Evolutionary conservation across 2,888 invertebrate genomes (phyloP).

Genomic region (Conus canariensis): DNA sequence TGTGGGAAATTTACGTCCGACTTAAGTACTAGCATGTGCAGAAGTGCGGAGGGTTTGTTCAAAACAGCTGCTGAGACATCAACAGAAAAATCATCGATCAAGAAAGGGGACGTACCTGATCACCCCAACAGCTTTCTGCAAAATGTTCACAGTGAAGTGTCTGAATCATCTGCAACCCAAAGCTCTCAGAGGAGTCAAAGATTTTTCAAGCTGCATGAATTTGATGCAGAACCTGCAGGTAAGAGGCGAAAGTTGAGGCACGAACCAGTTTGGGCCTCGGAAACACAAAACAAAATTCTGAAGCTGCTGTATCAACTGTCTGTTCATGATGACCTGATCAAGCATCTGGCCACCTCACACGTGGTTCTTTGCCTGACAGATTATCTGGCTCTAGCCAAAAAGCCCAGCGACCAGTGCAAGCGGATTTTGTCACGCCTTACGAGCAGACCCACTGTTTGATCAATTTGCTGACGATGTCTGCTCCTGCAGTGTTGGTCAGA

Average conservation of each 20-base stretch:
- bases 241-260: conserved; percentile 29
- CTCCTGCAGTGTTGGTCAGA: conserved; percentile 57
- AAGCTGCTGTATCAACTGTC: conserved; percentile 71
- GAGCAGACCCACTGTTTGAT: conserved; percentile 70
- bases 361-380: conserved; percentile 63
- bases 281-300: conserved; percentile 65
- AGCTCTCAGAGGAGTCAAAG: neutral
- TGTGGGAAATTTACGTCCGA: conserved; percentile 49
- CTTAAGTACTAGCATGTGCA: neutral
- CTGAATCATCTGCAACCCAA: neutral
- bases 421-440: conserved; percentile 66
- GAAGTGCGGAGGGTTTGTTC: conserved; percentile 24
- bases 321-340: conserved; percentile 65
- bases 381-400: conserved; percentile 60
- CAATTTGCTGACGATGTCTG: conserved; percentile 59
- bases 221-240: neutral
- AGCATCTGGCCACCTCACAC: conserved; percentile 58
- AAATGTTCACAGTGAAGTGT: neutral
- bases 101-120: neutral
- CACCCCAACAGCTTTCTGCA: too few relatives aligned
- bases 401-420: conserved; percentile 61
- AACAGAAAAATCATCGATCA: neutral
- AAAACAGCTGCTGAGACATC: neutral
- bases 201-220: neutral
- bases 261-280: conserved; percentile 19